phyloP scores from a whole-genome alignment of 2,797 vertebrate genomes.

The Nasua narica region DNA sequence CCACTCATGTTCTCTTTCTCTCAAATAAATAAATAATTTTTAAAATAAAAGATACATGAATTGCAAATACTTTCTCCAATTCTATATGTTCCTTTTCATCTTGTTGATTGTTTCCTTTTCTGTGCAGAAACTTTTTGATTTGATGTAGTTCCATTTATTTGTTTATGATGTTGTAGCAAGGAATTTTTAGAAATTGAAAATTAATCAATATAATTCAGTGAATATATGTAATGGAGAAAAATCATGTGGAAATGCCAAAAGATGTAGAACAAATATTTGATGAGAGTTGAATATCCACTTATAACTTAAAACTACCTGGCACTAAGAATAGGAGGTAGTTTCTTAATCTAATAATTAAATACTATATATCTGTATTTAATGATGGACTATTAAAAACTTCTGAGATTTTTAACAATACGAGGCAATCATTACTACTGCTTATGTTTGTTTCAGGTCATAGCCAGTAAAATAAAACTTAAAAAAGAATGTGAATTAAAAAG shows the following conservation, averaged over 20 bases:
- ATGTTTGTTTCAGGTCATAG: background rate
- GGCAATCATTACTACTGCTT: background rate
- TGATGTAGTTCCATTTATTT: background rate
- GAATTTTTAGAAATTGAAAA: background rate
- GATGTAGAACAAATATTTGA: background rate
- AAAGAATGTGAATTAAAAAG: background rate
- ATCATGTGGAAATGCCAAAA: background rate
- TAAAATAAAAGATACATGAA: no score
- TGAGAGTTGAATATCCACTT: background rate
- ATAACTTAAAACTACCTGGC: background rate
- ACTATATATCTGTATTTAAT: background rate
- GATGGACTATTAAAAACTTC: background rate
- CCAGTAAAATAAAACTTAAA: background rate
- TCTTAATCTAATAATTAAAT: background rate
- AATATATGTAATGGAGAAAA: background rate
- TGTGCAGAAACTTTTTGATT: background rate
- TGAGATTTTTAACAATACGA: background rate
- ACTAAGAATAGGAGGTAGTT: background rate
- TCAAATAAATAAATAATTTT: background rate
- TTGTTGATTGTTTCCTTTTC: background rate
- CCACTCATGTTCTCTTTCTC: background rate
- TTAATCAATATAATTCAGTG: background rate
- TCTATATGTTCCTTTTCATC: background rate
- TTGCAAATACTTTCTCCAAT: background rate
- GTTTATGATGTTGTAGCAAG: background rate